Base-by-base conservation (phyloP, 2,113 vertebrate genomes). In the Romanogobio albipinnatus region DNA sequence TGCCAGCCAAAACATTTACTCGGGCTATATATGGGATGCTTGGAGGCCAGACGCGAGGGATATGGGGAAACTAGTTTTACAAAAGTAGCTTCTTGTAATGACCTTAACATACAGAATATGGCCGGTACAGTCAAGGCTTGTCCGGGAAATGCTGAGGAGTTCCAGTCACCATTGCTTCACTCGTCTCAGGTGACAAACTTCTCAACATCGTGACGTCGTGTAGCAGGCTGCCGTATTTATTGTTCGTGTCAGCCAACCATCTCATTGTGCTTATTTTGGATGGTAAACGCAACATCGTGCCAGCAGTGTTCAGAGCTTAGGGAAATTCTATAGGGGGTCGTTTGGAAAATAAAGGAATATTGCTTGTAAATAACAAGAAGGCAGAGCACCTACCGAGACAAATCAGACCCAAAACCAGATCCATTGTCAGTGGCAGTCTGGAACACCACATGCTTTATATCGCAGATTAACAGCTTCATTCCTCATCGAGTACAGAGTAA, bases 401-500 rank as follows among this genome's bases (percentile, higher is more conserved):
- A 45, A 61, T 39, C 9, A 6, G 15, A 71, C 24, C 36, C 56
- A 36, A 74, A 84, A 83, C 62, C 45, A 47, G 58, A 84, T 88
- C 56, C 75, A 80, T 90, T 88, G 90, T 87, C 79, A 85, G 91
- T 75, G 90, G 91, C 84, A 86, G 85, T 22, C 66, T 90, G 88
- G 91, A 94, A 93, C 89, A 90, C 86, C 87, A 91, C 81, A 85
- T 90, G 91, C 84, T 91, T 92, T 90, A 92, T 91, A 93, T 91
- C 90, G 85, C 85, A 89, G 90, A 93, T 93, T 92, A 93, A 92
- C 91, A 89, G 91, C 92, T 92, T 93, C 91, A 90, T 90, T 89
- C 89, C 91, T 94, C 93, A 93, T 94, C 92, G 88, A 89, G 92
- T 68, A 24, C 87, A 90, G 89, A 90, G 90, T 94, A 95, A 94